Conservation (phyloP, 2,888 invertebrate genomes). For the Athalia circularis region DNA sequence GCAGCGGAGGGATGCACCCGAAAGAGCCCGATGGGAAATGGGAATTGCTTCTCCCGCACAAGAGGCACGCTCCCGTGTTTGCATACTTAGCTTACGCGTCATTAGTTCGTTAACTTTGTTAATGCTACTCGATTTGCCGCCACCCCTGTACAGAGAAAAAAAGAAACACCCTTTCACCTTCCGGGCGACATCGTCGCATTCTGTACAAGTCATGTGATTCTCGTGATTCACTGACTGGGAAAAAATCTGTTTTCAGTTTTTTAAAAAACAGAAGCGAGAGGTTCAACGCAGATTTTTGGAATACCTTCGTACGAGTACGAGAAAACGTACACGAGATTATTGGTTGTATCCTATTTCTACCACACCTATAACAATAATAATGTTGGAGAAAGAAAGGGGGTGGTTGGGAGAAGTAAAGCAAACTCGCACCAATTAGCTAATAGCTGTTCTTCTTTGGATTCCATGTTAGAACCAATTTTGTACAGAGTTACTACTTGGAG, state of each 20-base stretch:
- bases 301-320: too few relatives aligned
- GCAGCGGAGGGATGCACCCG: not conserved
- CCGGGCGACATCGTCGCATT: not conserved
- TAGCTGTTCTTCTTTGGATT: constrained; percentile 36
- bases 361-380: too few relatives aligned
- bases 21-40: constrained; percentile 18
- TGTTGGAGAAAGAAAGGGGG: too few relatives aligned
- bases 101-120: constrained; percentile 59
- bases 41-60: not conserved
- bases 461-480: constrained; percentile 23
- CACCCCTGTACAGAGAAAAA: constrained; percentile 5
- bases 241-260: not conserved
- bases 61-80: constrained; percentile 65
- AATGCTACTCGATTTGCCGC: constrained; percentile 51
- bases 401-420: not conserved
- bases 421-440: constrained; percentile 38
- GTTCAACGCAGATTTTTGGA: too few relatives aligned
- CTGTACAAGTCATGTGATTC: too few relatives aligned
- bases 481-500: not conserved
- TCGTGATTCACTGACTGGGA: not conserved
- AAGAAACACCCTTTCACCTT: constrained; percentile 20
- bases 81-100: constrained; percentile 62
- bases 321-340: too few relatives aligned
- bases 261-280: too few relatives aligned
- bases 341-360: too few relatives aligned